phyloP scores from a whole-genome alignment of 2,888 invertebrate species.

The Ellobium chinense region DNA sequence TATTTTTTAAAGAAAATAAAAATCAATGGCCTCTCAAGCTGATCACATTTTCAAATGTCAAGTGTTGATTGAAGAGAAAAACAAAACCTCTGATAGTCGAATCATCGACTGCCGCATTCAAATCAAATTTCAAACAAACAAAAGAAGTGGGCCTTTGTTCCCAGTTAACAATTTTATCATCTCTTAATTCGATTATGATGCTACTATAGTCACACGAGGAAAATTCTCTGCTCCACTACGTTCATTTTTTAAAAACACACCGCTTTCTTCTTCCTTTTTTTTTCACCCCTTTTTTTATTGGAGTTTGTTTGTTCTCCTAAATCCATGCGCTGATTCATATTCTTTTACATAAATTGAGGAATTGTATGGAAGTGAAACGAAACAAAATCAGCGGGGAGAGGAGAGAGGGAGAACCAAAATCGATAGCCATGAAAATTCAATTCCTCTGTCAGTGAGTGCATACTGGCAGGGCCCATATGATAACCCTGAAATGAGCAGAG shows the following conservation, averaged over 20 bases:
- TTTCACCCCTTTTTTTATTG: not conserved
- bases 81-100: slow-evolving; percentile 4
- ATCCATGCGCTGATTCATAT: slow-evolving; percentile 21
- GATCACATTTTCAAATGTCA: slow-evolving; percentile 7
- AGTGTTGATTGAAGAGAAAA: slow-evolving; percentile 17
- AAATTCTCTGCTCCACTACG: no score
- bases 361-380: slow-evolving; percentile 43
- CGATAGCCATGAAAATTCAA: slow-evolving; percentile 33
- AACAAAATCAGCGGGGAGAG: slow-evolving; percentile 34
- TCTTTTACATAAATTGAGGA: slow-evolving; percentile 31
- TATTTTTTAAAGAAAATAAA: not conserved
- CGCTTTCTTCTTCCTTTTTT: not conserved
- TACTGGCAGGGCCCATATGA: slow-evolving; percentile 1
- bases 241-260: not conserved
- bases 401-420: not conserved
- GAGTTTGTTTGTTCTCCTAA: slow-evolving; percentile 3
- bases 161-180: not conserved
- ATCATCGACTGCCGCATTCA: slow-evolving; percentile 11
- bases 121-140: slow-evolving; percentile 6
- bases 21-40: not conserved
- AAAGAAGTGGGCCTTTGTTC: slow-evolving; percentile 20
- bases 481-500: slow-evolving; percentile 30
- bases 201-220: not conserved
- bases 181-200: slow-evolving; percentile 6
- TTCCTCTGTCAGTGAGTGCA: slow-evolving; percentile 42